phyloP scores from a whole-genome alignment of 1,140 invertebrate genomes.

The Ceratosolen fusciceps region DNA sequence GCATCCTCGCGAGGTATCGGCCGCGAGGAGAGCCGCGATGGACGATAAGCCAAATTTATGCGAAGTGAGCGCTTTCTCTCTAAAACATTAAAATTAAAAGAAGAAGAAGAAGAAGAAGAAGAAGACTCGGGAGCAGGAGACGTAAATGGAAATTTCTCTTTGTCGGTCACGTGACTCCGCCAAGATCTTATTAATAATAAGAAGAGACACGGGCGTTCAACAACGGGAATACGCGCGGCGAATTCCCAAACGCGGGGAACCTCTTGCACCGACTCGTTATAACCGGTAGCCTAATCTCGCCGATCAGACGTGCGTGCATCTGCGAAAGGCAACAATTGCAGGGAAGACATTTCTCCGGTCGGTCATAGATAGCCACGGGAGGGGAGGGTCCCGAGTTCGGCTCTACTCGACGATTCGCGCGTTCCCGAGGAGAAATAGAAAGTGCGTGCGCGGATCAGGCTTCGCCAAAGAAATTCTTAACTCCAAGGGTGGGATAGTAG shows the following conservation, averaged over 20 bases:
- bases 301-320: too few relatives aligned
- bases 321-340: not conserved
- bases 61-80: not conserved
- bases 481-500: too few relatives aligned
- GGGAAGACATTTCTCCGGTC: not conserved
- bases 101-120: not conserved
- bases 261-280: not conserved
- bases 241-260: not conserved
- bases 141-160: not conserved
- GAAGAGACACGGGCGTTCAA: not conserved
- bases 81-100: not conserved
- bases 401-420: not conserved
- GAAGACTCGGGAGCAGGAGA: too few relatives aligned
- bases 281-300: not conserved
- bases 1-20: too few relatives aligned
- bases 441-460: constrained; percentile 18
- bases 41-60: not conserved
- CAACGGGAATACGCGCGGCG: too few relatives aligned
- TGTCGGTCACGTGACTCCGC: not conserved
- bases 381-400: not conserved
- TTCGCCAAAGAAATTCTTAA: not conserved
- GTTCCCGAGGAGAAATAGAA: constrained; percentile 32
- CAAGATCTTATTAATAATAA: not conserved
- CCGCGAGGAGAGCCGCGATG: too few relatives aligned
- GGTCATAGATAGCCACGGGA: not conserved